These are phyloP conservation scores for Caenorhabditis plicata DNA, from an alignment of 2,888 invertebrate species.

Conservation along the genomic window DNA sequence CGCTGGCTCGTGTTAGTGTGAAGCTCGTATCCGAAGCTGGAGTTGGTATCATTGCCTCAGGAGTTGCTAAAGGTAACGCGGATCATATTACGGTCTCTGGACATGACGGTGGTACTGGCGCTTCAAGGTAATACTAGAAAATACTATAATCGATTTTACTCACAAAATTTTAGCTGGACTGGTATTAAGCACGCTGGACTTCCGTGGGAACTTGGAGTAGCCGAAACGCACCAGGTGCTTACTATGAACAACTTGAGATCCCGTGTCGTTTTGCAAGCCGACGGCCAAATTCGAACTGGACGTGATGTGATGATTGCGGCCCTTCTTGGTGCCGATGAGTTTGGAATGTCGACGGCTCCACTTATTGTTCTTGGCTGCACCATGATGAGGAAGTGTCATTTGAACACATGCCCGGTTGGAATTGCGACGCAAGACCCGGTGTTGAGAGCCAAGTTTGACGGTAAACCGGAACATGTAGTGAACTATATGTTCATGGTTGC, in stretches of 20 bases:
- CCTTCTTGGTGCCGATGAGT: constrained; percentile 93
- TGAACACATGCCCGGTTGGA: constrained; percentile 98
- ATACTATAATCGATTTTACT: not conserved
- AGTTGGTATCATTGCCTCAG: constrained; percentile 97
- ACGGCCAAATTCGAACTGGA: constrained; percentile 90
- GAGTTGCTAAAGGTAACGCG: constrained; percentile 95
- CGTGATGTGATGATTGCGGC: constrained; percentile 95
- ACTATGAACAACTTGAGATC: constrained; percentile 72
- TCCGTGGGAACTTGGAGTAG: constrained; percentile 96
- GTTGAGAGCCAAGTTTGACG: constrained; percentile 90
- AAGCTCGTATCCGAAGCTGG: constrained; percentile 98
- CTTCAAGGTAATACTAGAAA: constrained; percentile 66
- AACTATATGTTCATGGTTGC: constrained; percentile 97
- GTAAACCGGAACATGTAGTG: constrained; percentile 94
- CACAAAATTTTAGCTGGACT: constrained; percentile 76
- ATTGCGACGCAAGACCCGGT: constrained; percentile 97
- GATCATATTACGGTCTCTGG: constrained; percentile 98
- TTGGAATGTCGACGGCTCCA: constrained; percentile 97
- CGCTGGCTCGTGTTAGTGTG: constrained; percentile 88
- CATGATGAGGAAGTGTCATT: constrained; percentile 99
- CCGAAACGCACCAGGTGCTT: constrained; percentile 90
- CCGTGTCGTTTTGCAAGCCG: constrained; percentile 90
- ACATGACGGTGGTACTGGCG: constrained; percentile 98
- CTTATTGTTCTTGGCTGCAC: constrained; percentile 96
- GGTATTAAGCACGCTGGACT: constrained; percentile 95